phyloP scores from a whole-genome alignment of 1,140 invertebrate species.

The Lineus longissimus region DNA sequence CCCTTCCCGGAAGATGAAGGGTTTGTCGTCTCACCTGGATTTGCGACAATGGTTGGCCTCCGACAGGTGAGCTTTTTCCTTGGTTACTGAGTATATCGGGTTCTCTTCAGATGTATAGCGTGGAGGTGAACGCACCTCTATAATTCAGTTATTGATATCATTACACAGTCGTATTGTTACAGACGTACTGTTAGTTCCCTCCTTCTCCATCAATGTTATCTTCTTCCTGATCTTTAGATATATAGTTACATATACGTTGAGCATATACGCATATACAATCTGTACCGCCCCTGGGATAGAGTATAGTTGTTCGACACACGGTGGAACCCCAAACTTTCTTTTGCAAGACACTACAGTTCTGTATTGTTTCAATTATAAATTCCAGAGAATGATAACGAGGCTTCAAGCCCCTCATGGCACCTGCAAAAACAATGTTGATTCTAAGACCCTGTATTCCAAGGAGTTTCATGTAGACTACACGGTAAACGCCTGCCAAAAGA shows the following conservation, averaged over 20 bases:
- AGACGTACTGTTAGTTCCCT: no score
- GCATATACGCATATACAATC: no score
- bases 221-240: no score
- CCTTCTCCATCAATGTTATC: no score
- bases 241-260: no score
- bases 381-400: slow-evolving; percentile 26
- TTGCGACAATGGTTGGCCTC: slow-evolving; percentile 42
- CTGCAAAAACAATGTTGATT: slow-evolving; percentile 17
- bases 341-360: no score
- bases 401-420: slow-evolving; percentile 31
- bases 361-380: not conserved
- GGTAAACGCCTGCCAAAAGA: slow-evolving; percentile 38
- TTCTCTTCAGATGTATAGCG: not conserved
- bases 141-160: not conserved
- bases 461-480: slow-evolving; percentile 25
- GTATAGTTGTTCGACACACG: no score
- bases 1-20: slow-evolving; percentile 54
- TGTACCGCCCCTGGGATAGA: no score
- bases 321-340: no score
- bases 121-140: not conserved
- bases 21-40: slow-evolving; percentile 45
- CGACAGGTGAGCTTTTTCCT: slow-evolving; percentile 27
- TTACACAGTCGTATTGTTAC: not conserved
- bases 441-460: slow-evolving; percentile 22
- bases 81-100: not conserved